Evolutionary conservation across 2,113 vertebrate genomes (phyloP).

Genomic region (Brachypteracias leptosomus): DNA sequence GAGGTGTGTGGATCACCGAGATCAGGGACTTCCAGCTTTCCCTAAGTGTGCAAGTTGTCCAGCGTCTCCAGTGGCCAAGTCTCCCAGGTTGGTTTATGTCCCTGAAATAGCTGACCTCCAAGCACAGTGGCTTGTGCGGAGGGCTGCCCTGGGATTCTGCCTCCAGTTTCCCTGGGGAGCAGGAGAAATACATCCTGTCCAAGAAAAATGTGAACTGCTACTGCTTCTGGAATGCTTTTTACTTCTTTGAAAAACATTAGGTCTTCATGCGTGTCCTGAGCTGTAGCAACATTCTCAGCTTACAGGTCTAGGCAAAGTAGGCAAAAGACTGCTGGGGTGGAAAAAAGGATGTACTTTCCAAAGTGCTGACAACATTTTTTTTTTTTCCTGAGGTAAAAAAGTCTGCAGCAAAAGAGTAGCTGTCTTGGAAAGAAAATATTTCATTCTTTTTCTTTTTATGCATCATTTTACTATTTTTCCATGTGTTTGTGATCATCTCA

Average conservation of each 20-base stretch:
- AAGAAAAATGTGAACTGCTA: constrained; percentile 2
- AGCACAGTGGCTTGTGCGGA: neutral
- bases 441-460: neutral
- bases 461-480: constrained; percentile 33
- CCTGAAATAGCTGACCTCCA: neutral
- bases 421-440: constrained; percentile 1
- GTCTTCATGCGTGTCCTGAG: neutral
- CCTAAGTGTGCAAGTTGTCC: neutral
- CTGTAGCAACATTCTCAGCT: neutral
- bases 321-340: neutral
- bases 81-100: neutral
- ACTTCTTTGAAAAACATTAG: neutral
- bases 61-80: neutral
- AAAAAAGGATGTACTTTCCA: neutral
- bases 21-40: neutral
- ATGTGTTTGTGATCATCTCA: constrained; percentile 44
- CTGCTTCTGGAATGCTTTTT: constrained; percentile 5
- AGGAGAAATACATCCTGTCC: constrained; percentile 27
- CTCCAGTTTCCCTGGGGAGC: neutral
- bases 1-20: neutral
- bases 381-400: neutral
- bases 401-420: neutral
- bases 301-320: neutral
- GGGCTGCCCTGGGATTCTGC: neutral
- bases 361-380: neutral